A percentile compares a stretch with the other conserved stretches of the same genome.
Conservation (phyloP, 2,888 invertebrate species). For the Zonitis immaculata region DNA sequence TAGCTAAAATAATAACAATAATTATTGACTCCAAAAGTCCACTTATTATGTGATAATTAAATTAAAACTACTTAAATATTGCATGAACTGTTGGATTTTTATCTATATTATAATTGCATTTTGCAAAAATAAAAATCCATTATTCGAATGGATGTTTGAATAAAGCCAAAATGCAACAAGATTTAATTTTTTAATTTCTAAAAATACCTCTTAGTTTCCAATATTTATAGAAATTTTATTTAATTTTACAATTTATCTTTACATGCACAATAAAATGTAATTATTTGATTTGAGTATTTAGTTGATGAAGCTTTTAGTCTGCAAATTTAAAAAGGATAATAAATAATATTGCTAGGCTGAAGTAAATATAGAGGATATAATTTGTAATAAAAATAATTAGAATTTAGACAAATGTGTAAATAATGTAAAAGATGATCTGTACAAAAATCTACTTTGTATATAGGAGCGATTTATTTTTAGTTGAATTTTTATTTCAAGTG, state of each 20-base stretch:
- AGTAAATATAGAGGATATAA: neutral
- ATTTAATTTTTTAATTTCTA: neutral
- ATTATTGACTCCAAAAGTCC: slow-evolving; percentile 19
- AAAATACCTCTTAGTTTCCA: neutral
- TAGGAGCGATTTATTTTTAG: slow-evolving; percentile 1
- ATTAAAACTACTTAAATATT: slow-evolving; percentile 18
- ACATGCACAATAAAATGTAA: neutral
- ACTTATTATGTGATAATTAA: slow-evolving; percentile 29
- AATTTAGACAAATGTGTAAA: slow-evolving; percentile 8
- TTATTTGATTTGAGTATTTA: neutral
- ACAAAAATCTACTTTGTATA: slow-evolving; percentile 7
- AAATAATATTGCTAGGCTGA: neutral
- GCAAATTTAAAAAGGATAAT: neutral
- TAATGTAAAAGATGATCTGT: slow-evolving; percentile 17
- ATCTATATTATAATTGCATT: slow-evolving; percentile 15
- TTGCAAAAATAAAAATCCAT: slow-evolving; percentile 5
- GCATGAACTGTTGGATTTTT: slow-evolving; percentile 18
- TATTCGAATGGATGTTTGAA: neutral
- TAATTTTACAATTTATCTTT: neutral
- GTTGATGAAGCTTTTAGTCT: neutral
- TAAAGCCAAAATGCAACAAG: neutral
- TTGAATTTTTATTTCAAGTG: neutral
- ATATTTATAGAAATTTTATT: neutral
- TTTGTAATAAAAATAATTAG: slow-evolving; percentile 1
- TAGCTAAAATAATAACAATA: slow-evolving; percentile 4